These are phyloP conservation scores for Megaceryle maxima DNA, from an alignment of 2,113 vertebrate species.

Conservation along the genomic window DNA sequence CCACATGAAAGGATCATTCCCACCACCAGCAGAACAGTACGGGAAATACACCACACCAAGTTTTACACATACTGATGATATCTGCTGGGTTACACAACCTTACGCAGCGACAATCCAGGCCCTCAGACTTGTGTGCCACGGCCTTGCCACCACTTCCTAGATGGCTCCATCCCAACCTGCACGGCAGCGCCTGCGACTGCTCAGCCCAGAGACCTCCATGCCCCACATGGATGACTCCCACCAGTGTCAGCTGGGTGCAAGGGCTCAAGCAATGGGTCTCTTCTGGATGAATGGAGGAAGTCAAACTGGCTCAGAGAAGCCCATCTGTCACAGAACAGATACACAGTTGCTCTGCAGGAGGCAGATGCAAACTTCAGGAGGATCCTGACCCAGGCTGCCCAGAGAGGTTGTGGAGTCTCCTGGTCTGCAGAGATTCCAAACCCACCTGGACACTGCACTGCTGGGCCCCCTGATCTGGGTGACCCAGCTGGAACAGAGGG, in stretches of 20 bases:
- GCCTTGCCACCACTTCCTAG: neutral
- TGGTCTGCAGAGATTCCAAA: neutral
- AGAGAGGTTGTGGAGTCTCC: neutral
- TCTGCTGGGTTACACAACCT: neutral
- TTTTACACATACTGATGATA: neutral
- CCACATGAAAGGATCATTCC: neutral
- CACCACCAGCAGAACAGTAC: neutral
- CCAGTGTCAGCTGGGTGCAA: neutral
- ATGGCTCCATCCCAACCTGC: neutral
- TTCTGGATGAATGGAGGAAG: neutral
- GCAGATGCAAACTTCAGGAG: neutral
- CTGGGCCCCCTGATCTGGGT: neutral
- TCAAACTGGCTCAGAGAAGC: neutral
- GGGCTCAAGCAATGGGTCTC: neutral
- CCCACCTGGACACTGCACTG: neutral
- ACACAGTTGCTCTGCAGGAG: neutral
- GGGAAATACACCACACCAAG: neutral
- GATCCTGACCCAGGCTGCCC: neutral
- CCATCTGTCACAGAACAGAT: neutral
- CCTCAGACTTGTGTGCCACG: neutral
- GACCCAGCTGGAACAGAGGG: neutral
- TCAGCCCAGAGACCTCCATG: neutral
- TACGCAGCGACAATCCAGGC: neutral
- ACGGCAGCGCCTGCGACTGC: neutral
- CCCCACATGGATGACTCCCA: rapidly evolving